A percentile compares a stretch with the other conserved stretches of the same genome.
Evolutionary conservation across 2,113 vertebrate species (phyloP).

Genomic region (Pyxicephalus adspersus): DNA sequence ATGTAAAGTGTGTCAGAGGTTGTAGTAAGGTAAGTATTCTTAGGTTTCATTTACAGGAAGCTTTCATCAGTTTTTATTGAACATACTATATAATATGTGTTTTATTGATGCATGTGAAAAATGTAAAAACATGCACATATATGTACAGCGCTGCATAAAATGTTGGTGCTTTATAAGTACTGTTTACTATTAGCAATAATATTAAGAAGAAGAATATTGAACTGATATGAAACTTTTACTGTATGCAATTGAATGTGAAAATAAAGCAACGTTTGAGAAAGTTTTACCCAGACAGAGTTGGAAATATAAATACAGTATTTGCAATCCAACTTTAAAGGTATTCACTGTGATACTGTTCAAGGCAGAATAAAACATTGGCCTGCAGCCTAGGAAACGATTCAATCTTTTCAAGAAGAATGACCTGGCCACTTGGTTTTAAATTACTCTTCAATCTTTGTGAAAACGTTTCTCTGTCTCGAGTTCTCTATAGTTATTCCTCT

Average conservation of each 20-base stretch:
- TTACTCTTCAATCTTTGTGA: slow-evolving; percentile 19
- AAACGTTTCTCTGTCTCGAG: background rate
- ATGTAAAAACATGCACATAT: background rate
- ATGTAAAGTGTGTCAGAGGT: too few relatives aligned
- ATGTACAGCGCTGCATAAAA: too few relatives aligned
- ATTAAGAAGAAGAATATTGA: background rate
- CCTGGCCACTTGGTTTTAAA: slow-evolving; percentile 41
- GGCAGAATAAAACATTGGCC: slow-evolving; percentile 17
- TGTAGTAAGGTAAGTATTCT: too few relatives aligned
- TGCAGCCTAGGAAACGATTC: slow-evolving; percentile 27
- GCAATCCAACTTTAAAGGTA: slow-evolving; percentile 23
- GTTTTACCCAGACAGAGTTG: background rate
- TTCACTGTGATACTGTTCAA: slow-evolving; percentile 14
- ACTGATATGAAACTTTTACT: background rate
- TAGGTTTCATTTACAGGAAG: too few relatives aligned
- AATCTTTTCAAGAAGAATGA: slow-evolving; percentile 23
- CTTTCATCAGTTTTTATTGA: too few relatives aligned
- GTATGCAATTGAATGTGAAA: background rate
- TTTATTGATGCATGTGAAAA: background rate
- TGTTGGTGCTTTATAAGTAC: too few relatives aligned
- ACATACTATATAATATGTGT: background rate
- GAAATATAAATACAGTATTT: background rate
- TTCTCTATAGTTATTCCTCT: slow-evolving; percentile 3
- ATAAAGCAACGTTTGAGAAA: background rate
- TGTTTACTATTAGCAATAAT: too few relatives aligned